phyloP scores from a whole-genome alignment of 2,888 invertebrate species.

The Pollenia amentaria region DNA sequence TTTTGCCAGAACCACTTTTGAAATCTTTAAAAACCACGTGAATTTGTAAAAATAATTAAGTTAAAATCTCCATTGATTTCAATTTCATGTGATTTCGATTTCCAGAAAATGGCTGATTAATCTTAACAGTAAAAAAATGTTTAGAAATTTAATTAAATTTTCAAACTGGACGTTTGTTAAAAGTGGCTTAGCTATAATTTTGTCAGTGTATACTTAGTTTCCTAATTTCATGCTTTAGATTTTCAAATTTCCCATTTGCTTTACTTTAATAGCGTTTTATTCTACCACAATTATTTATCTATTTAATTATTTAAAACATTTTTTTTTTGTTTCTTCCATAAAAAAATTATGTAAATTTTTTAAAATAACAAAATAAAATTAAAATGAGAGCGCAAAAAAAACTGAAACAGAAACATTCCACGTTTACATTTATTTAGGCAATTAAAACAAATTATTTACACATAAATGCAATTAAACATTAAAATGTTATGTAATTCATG shows the following conservation, averaged over 20 bases:
- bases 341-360: slow-evolving; percentile 23
- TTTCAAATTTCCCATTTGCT: slow-evolving; percentile 12
- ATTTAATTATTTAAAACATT: slow-evolving; percentile 35
- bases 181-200: no score
- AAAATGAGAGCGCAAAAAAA: not conserved
- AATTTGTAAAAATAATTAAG: no score
- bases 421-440: slow-evolving; percentile 56
- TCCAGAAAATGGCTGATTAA: no score
- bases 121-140: no score
- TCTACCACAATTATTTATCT: slow-evolving; percentile 7
- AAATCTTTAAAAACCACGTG: no score
- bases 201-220: no score
- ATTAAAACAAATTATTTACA: slow-evolving; percentile 67
- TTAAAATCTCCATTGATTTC: no score
- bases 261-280: not conserved
- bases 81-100: no score
- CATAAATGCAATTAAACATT: slow-evolving; percentile 61
- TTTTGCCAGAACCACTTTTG: no score
- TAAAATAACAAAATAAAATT: slow-evolving; percentile 11
- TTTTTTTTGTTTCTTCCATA: not conserved
- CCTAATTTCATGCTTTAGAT: not conserved
- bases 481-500: slow-evolving; percentile 59
- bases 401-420: slow-evolving; percentile 1
- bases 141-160: no score
- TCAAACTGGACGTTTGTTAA: no score